A percentile compares a stretch with the other conserved stretches of the same genome.
phyloP scores from a whole-genome alignment of 2,888 invertebrate genomes.

The Aphrophora alni region DNA sequence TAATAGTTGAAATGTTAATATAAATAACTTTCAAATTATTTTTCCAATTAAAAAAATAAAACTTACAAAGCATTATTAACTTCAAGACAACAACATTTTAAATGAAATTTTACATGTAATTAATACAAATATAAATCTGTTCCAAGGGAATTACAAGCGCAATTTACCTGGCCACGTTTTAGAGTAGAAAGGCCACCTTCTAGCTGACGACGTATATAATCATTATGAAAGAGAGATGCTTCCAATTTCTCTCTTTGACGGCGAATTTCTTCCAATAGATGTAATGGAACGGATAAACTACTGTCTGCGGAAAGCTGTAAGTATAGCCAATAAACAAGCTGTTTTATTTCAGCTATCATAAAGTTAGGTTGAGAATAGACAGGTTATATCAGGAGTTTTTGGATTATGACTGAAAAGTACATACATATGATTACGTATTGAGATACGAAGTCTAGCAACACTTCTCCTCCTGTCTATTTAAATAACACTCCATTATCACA shows the following conservation, averaged over 20 bases:
- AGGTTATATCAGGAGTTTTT: background rate
- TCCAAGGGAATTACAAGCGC: too few relatives aligned
- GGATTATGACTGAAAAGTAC: background rate
- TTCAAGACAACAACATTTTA: too few relatives aligned
- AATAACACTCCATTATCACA: too few relatives aligned
- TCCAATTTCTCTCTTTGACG: slow-evolving; percentile 43
- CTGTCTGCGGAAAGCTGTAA: slow-evolving; percentile 24
- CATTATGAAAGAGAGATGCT: slow-evolving; percentile 41
- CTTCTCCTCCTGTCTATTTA: too few relatives aligned
- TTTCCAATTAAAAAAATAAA: too few relatives aligned
- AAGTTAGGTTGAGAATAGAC: background rate
- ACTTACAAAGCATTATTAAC: too few relatives aligned
- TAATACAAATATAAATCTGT: too few relatives aligned
- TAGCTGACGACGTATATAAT: slow-evolving; percentile 56
- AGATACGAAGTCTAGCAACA: too few relatives aligned
- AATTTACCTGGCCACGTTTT: slow-evolving; percentile 27
- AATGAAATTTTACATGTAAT: too few relatives aligned
- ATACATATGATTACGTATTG: background rate
- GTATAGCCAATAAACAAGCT: background rate
- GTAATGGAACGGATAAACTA: slow-evolving; percentile 26
- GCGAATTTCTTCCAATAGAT: slow-evolving; percentile 41
- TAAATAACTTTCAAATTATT: too few relatives aligned
- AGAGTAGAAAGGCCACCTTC: slow-evolving; percentile 57
- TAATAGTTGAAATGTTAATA: too few relatives aligned
- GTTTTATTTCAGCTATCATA: background rate